These are phyloP conservation scores for Drosophila suzukii DNA, from an alignment of 1,140 invertebrate genomes.

Conservation along the genomic window DNA sequence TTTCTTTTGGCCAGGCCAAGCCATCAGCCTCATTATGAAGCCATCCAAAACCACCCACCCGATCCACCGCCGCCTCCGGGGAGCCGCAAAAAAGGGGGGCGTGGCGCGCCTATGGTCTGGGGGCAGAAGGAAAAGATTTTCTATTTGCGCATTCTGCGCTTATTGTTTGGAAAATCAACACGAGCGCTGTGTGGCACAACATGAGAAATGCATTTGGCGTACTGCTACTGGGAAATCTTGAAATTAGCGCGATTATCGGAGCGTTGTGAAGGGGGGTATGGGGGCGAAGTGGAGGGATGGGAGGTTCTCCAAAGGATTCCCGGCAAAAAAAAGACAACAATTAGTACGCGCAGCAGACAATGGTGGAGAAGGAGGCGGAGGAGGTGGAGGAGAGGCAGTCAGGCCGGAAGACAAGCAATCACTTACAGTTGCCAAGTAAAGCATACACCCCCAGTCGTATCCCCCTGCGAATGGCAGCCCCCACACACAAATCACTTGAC, in stretches of 20 bases:
- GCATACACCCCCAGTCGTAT: slow-evolving; percentile 13
- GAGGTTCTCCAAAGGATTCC: slow-evolving; percentile 28
- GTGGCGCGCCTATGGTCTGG: slow-evolving; percentile 13
- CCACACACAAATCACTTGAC: slow-evolving; percentile 78
- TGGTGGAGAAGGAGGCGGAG: slow-evolving; percentile 1
- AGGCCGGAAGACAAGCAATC: slow-evolving; percentile 75
- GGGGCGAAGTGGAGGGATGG: slow-evolving; percentile 6
- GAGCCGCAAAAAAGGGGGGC: slow-evolving; percentile 26
- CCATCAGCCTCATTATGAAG: slow-evolving; percentile 27
- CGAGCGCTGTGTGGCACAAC: slow-evolving; percentile 44
- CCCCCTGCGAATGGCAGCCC: slow-evolving; percentile 38
- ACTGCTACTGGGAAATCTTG: slow-evolving; percentile 81
- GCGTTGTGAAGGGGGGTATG: slow-evolving; percentile 67
- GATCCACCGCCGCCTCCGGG: slow-evolving; percentile 58
- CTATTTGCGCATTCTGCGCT: slow-evolving; percentile 80
- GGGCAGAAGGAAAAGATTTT: slow-evolving; percentile 54
- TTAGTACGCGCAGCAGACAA: slow-evolving; percentile 56
- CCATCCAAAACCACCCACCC: slow-evolving; percentile 15
- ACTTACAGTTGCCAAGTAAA: slow-evolving; percentile 65
- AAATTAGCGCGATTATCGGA: slow-evolving; percentile 84
- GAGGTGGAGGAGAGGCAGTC: slow-evolving; percentile 3
- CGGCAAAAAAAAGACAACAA: slow-evolving; percentile 57
- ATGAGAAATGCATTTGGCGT: slow-evolving; percentile 69
- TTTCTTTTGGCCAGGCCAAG: slow-evolving; percentile 39
- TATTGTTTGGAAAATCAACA: slow-evolving; percentile 83